Conservation (phyloP, 2,888 invertebrate species). For the Barypeithes pellucidus region DNA sequence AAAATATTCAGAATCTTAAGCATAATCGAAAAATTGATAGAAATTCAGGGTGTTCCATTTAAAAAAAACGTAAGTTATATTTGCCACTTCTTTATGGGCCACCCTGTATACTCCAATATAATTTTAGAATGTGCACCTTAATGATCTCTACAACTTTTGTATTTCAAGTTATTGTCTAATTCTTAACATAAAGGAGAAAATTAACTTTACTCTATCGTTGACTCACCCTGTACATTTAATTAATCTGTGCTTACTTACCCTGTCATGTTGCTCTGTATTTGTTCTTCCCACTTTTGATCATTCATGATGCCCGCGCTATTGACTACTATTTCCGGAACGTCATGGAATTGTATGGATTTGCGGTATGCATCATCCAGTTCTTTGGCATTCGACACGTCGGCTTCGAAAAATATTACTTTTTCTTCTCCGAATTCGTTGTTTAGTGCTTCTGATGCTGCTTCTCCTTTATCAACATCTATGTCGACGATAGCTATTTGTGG, state of each 20-base stretch:
- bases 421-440: conserved; percentile 79
- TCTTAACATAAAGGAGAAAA: no score
- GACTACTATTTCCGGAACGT: conserved; percentile 71
- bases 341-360: conserved; percentile 56
- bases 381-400: conserved; percentile 82
- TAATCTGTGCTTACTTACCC: conserved; percentile 38
- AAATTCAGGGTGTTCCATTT: no score
- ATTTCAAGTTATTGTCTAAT: no score
- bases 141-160: no score
- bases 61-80: no score
- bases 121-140: no score
- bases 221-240: neutral
- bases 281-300: conserved; percentile 82
- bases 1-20: no score
- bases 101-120: no score
- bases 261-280: conserved; percentile 73
- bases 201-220: no score
- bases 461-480: conserved; percentile 78
- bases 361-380: conserved; percentile 74
- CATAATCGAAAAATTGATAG: no score
- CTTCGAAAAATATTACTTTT: conserved; percentile 79
- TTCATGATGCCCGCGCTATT: conserved; percentile 88
- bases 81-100: no score
- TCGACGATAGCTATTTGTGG: conserved; percentile 66
- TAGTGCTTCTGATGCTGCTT: conserved; percentile 77